Evolutionary conservation across 2,797 vertebrate genomes (phyloP).

Genomic region (Galagoides demidoff): DNA sequence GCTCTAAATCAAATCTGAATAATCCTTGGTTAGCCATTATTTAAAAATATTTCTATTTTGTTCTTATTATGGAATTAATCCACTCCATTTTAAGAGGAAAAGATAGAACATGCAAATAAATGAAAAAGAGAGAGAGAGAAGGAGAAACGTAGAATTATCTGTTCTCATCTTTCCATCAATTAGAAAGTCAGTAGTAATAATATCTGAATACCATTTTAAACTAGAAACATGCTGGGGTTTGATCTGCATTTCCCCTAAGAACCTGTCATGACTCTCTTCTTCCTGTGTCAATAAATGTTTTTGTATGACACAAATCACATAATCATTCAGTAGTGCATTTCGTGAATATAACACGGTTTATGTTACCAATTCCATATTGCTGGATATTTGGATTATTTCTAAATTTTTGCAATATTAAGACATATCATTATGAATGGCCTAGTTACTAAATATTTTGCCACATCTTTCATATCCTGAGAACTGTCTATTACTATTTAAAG

Average conservation of each 20-base stretch:
- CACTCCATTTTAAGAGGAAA: not conserved
- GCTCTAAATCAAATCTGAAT: not conserved
- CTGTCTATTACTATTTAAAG: not conserved
- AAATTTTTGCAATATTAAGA: not conserved
- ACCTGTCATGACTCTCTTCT: not conserved
- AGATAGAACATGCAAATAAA: not conserved
- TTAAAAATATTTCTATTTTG: not conserved
- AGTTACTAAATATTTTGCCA: not conserved
- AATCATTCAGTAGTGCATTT: not conserved
- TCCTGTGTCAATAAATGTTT: constrained; percentile 5
- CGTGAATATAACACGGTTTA: not conserved
- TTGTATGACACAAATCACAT: not conserved
- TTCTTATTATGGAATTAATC: not conserved
- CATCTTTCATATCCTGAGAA: not conserved
- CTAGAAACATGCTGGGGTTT: not conserved
- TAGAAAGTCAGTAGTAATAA: not conserved
- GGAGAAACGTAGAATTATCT: not conserved
- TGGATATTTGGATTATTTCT: constrained; percentile 23
- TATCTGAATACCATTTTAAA: not conserved
- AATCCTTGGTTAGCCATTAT: too few relatives aligned
- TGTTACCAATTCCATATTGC: not conserved
- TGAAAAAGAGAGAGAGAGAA: not conserved
- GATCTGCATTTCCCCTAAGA: not conserved
- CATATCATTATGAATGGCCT: not conserved
- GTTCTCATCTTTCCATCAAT: not conserved